Base-by-base conservation (phyloP, 2,888 invertebrate genomes). In the Chouioia cunea region DNA sequence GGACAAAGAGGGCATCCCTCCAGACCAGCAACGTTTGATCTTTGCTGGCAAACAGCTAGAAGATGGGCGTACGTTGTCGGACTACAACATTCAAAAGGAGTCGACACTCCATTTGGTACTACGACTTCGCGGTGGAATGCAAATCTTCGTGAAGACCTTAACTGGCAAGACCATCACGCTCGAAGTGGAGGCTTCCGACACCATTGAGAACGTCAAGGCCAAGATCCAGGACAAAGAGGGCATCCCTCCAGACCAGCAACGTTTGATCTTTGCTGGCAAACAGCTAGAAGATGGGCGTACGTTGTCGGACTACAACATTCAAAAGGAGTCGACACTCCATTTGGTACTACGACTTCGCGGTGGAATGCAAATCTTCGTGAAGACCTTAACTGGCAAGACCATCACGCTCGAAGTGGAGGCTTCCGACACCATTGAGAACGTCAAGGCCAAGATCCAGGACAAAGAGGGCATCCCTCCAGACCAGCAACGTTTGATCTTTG, bases 41-140 rank as follows among this genome's bases (percentile, higher is more conserved):
- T 97, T 97, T 86, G 96, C 97, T 78, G 97, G 97, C 68, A 97
- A 97, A 86, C 97, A 97, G 87, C 87, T 97, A 82, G 97, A 97
- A 88, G 97, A 97, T 90, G 97, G 96, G 1, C 91, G 96, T 63
- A 97, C 97, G 2, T 88, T 97, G 47, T 94, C 94, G 0, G 97
- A 97, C 84, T 97, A 97, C 87, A 97, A 97, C 86, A 97, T 97
- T 83, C 96, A 97, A 87, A 96, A 97, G 86, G 95, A 96, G 86
- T 95, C 95, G 0, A 96, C 96, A 0, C 89, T 96, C 71, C 96
- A 96, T 85, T 88, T 96, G 83, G 95, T 96, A 81, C 88, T 96
- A 75, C 90, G 97, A 79, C 90, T 97, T 71, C 90, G 96, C 78
- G 98, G 98, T 88, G 98, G 99, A 82, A 80, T 79, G 80, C 79